Evolutionary conservation across 2,113 vertebrate species (phyloP).

Genomic region (Gorsachius goisagi): DNA sequence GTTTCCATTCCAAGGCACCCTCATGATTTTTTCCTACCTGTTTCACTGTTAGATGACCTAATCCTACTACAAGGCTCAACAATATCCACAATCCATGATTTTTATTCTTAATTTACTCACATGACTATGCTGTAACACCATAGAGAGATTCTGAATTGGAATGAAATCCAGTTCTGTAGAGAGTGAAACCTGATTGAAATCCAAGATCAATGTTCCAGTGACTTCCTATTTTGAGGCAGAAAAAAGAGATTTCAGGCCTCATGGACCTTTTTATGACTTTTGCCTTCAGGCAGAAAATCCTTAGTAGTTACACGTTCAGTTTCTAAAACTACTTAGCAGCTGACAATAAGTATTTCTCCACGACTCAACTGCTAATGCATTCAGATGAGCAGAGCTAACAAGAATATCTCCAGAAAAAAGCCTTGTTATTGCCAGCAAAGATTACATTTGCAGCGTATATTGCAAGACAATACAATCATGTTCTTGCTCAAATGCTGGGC

Average conservation of each 20-base stretch:
- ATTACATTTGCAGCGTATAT: not conserved
- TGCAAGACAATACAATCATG: not conserved
- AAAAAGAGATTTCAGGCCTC: not conserved
- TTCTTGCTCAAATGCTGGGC: not conserved
- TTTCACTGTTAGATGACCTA: not conserved
- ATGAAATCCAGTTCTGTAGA: not conserved
- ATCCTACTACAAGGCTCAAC: not conserved
- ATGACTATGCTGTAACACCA: not conserved
- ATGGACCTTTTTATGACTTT: not conserved
- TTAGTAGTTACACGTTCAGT: not conserved
- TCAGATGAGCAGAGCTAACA: constrained; percentile 1
- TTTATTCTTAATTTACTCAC: not conserved
- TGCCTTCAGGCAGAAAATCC: constrained; percentile 4
- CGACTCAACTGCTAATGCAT: not conserved
- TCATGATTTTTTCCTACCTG: not conserved
- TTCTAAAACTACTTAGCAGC: not conserved
- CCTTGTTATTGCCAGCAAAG: not conserved
- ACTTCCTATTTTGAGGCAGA: not conserved
- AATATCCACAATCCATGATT: not conserved
- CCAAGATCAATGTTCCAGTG: not conserved
- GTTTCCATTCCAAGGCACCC: not conserved
- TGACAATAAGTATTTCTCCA: not conserved
- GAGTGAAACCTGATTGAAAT: not conserved
- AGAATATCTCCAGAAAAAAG: not conserved
- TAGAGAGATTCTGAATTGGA: not conserved